Base-by-base conservation (phyloP, 2,113 vertebrate genomes). In the Amblyopsis rosae region DNA sequence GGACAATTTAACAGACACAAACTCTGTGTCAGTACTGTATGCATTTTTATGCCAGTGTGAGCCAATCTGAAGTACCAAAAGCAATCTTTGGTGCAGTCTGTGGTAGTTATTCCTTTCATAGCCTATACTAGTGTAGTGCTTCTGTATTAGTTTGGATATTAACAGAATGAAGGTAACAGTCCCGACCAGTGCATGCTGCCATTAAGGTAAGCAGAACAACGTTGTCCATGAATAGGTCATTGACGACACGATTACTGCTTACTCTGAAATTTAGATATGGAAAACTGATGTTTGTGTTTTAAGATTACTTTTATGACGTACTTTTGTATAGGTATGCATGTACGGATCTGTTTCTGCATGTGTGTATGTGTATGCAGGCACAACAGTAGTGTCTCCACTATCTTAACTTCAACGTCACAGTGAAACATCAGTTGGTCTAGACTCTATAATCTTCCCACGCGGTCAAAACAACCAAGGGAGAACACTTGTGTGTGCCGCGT, bases 151-250 rank as follows among this genome's bases (percentile, higher is more conserved):
- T 59, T 57, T 46, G 32, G 64, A 65, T 50, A 47, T 70, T 1
- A 19, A 11, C 33, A n/a, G 54, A n/a, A 48, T 76, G 50, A 67
- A 45, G 65, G 57, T 72, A 79, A 82, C 72, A 73, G 74, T 69
- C 67, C 61, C 41, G 65, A 77, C 59, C 48, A 65, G 59, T 69
- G 59, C 70, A 70, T 72, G 72, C 62, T 19, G 12, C 61, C 55
- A 32, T 61, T 41, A 60, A 46, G 9, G 41, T 17, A 62, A 62
- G 64, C 32, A 16, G 55, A 41, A 19, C 19, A 45, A 63, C n/a
- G 11, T 26, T 49, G 48, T 17, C 58, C 19, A 7, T 13, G 6
- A 51, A 50, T 19, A 49, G 55, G 8, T 70, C 59, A 59, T 45
- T 16, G 47, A 65, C 50, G 68, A 59, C n/a, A 13, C 11, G 48